Base-by-base conservation (phyloP, 2,113 vertebrate genomes). In the Pteruthius melanotis region DNA sequence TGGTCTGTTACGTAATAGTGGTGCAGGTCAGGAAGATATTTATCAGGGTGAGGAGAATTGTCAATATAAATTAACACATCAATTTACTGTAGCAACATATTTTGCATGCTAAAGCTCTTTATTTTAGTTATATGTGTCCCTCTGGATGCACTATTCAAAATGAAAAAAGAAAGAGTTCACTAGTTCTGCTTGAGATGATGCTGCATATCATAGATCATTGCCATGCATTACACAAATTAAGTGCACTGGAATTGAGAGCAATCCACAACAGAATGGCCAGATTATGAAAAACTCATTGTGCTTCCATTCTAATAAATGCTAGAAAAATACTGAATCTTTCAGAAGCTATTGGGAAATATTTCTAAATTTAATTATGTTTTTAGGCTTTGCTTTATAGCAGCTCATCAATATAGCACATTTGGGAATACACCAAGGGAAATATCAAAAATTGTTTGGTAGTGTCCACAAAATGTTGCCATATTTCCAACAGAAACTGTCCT, bases 1-100 rank as follows among this genome's bases (percentile, higher is more conserved):
- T 87, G 75, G 30, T 86, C 89, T 97, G 61, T 93, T 97, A 91
- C 1, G 7, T 89, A 95, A 89, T 88, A 96, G 94, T 69, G 83
- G 53, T 9, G 24, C 96, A 86, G 84, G 69, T 97, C 96, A 97
- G 95, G 93, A 93, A 96, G 91, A 76, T 97, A 92, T 96, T 97
- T 96, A 80, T 97, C 71, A 95, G 80, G 56, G 42, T 90, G 74
- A 95, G 76, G 93, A 94, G 85, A 95, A 97, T 90, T 95, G 87
- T 88, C 82, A 88, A 78, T 94, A 83, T 91, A 96, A 89, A 94
- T 95, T 94, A 93, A 95, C 69, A 90, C 90, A 89, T 96, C 64
- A 39, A n/a, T 96, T 96, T 96, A 66, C 71, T 80, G 18, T 52
- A 79, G 71, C 81, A 97, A 88, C 87, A 80, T 71, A 54, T 20